Percentiles rank a stretch among this genome's conserved stretches.
Evolutionary conservation across 1,140 invertebrate species (phyloP).

Genomic region (Diorhabda sublineata): DNA sequence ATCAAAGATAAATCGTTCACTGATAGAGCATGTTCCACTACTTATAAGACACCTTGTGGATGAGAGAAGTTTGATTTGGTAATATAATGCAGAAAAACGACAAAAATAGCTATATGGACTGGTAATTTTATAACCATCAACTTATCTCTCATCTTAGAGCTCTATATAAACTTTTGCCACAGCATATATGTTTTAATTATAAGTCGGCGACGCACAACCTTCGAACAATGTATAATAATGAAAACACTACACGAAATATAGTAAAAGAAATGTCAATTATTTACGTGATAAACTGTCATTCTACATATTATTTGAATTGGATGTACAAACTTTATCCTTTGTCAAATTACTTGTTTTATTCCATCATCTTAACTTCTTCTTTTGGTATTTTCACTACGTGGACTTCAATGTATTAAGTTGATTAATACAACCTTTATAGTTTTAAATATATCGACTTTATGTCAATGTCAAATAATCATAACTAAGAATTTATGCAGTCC

Average conservation of each 20-base stretch:
- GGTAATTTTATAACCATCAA: constrained; percentile 25
- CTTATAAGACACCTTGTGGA: neutral
- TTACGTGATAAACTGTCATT: too few species aligned
- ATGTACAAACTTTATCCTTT: too few species aligned
- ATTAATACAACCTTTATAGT: too few species aligned
- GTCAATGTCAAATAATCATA: too few species aligned
- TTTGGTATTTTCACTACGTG: too few species aligned
- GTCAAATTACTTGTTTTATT: too few species aligned
- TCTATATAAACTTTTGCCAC: constrained; percentile 25
- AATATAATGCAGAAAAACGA: constrained; percentile 14
- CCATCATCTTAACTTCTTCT: too few species aligned
- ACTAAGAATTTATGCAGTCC: too few species aligned
- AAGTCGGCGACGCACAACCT: constrained; percentile 42
- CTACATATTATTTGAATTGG: too few species aligned
- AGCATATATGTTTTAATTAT: constrained; percentile 29
- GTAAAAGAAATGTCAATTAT: neutral
- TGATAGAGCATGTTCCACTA: neutral
- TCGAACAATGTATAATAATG: constrained; percentile 29
- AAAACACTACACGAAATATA: neutral
- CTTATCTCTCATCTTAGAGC: constrained; percentile 12
- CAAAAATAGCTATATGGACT: constrained; percentile 26
- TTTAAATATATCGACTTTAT: too few species aligned
- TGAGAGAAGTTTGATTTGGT: constrained; percentile 3
- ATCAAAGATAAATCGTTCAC: neutral
- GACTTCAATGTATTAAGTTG: too few species aligned